Base-by-base conservation (phyloP, 2,113 vertebrate species). In the Oryzias woworae region DNA sequence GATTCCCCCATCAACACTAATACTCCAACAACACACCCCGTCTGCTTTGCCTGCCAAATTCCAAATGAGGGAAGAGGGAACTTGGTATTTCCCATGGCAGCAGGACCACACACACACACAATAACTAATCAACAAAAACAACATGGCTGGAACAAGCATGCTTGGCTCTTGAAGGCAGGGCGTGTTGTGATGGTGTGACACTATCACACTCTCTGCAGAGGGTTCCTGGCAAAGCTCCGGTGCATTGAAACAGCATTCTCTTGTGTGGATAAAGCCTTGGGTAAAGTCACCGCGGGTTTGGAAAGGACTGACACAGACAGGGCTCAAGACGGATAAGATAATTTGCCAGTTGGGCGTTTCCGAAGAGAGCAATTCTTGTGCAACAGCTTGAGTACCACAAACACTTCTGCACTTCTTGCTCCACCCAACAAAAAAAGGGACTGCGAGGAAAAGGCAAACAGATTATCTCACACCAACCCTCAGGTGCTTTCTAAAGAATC, bases 401-500 rank as follows among this genome's bases (percentile, higher is more conserved):
- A 68, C 55, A 50, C 77, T 65, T 55, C 0, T 4, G 58, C 53
- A 62, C 43, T 17, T 76, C 74, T 69, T 45, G 75, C 79, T 78
- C 80, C 78, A 41, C 65, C 81, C 71, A 31, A 26, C 56, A 72
- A 67, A 36, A 28, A 75, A 57, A 10, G 63, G 46, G 53, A 81
- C 60, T 77, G 58, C 43, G 59, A 64, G 71, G 70, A 73, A 78
- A 73, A 85, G 14, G 66, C 75, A 87, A 85, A 82, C 83, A 85
- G 84, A 89, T 88, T 82, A 85, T 81, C 84, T 88, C 87, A 89
- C 78, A 73, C 60, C 22, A 68, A 69, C 78, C 88, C 83, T 77
- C 75, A 80, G 83, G 86, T 80, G 71, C 51, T 78, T 81, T 85
- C 70, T 54, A 46, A 67, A 82, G 74, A 85, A 79, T 85, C 49